Evolutionary conservation across 2,797 vertebrate species (phyloP).

Genomic region (Chaunax sp.): DNA sequence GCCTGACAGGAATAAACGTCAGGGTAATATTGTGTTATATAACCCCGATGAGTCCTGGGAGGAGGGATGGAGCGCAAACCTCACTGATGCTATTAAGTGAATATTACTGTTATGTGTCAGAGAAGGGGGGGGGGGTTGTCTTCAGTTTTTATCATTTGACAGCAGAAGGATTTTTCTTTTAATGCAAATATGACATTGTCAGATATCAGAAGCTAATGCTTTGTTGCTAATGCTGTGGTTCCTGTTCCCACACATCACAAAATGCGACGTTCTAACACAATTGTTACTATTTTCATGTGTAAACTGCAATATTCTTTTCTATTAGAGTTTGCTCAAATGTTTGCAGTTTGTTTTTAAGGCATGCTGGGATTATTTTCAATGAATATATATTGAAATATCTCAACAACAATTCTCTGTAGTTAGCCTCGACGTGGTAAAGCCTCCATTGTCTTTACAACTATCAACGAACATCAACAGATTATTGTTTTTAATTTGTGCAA

Average conservation of each 20-base stretch:
- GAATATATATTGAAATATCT: too few species aligned
- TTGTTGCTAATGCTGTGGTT: background rate
- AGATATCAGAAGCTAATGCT: background rate
- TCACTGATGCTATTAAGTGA: constrained; percentile 32
- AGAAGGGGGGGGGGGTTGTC: constrained; percentile 29
- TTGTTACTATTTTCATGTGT: background rate
- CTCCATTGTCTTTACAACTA: too few species aligned
- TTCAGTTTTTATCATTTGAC: constrained; percentile 7
- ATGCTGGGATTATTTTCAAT: background rate
- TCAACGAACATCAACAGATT: too few species aligned
- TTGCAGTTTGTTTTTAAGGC: background rate
- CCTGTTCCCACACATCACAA: too few species aligned
- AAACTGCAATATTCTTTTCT: background rate
- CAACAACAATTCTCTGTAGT: too few species aligned
- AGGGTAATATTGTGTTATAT: constrained; percentile 38
- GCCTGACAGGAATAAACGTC: constrained; percentile 46
- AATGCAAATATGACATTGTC: background rate
- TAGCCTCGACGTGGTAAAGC: too few species aligned
- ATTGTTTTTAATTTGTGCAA: too few species aligned
- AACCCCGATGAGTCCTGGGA: constrained; percentile 9
- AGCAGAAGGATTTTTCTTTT: too few species aligned
- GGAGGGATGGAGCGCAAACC: constrained; percentile 17
- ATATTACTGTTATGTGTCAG: constrained; percentile 24
- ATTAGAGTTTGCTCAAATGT: background rate
- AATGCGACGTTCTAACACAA: too few species aligned